These are phyloP conservation scores for Caerostris darwini DNA, from an alignment of 1,140 invertebrate species.

Conservation along the genomic window DNA sequence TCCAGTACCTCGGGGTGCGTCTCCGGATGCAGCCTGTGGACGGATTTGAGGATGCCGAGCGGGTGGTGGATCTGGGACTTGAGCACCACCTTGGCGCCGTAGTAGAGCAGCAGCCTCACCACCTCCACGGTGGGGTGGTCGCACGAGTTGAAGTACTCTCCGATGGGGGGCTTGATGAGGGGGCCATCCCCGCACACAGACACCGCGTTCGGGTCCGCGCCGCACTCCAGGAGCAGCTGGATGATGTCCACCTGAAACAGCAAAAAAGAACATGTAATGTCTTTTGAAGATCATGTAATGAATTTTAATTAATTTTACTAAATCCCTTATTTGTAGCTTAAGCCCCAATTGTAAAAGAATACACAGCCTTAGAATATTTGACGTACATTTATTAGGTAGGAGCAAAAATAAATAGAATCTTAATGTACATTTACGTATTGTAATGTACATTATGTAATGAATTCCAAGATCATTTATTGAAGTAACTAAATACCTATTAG, in stretches of 20 bases:
- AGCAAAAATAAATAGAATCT: too few relatives aligned
- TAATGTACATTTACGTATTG: too few relatives aligned
- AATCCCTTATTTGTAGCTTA: too few relatives aligned
- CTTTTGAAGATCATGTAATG: too few relatives aligned
- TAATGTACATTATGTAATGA: too few relatives aligned
- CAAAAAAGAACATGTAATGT: too few relatives aligned
- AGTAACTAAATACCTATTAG: too few relatives aligned
- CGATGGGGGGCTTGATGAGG: slow-evolving; percentile 86
- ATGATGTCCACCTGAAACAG: slow-evolving; percentile 82
- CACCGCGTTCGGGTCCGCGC: slow-evolving; percentile 91
- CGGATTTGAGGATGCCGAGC: slow-evolving; percentile 89
- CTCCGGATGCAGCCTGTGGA: slow-evolving; percentile 86
- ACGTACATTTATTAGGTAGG: too few relatives aligned
- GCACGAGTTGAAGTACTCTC: slow-evolving; percentile 91
- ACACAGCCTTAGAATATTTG: neutral
- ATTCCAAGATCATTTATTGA: too few relatives aligned
- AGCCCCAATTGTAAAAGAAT: too few relatives aligned
- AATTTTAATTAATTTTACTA: too few relatives aligned
- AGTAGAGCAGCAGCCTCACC: slow-evolving; percentile 88
- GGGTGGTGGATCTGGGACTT: slow-evolving; percentile 90
- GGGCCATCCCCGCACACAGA: slow-evolving; percentile 84
- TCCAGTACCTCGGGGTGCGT: slow-evolving; percentile 86
- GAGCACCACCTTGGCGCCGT: slow-evolving; percentile 86
- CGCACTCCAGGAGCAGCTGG: slow-evolving; percentile 87
- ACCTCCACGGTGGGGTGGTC: slow-evolving; percentile 87